These are phyloP conservation scores for Garra rufa DNA, from an alignment of 2,113 vertebrate genomes.

Conservation along the genomic window DNA sequence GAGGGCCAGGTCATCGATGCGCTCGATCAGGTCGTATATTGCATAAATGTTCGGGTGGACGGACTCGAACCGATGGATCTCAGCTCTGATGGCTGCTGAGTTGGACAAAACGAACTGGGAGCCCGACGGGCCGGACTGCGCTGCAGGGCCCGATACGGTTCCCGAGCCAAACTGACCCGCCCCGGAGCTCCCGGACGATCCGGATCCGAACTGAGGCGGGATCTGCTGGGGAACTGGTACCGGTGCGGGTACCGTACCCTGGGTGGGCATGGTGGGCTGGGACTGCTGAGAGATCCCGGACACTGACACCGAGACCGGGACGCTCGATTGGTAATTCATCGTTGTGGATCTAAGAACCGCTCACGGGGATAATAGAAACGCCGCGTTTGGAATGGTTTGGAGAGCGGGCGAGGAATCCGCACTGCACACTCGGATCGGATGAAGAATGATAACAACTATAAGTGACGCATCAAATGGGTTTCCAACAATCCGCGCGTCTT, in stretches of 20 bases:
- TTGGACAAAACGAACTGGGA: slow-evolving; percentile 91
- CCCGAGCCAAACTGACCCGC: slow-evolving; percentile 83
- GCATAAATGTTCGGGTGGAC: slow-evolving; percentile 97
- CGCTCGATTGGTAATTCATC: slow-evolving; percentile 83
- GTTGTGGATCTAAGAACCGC: slow-evolving; percentile 58
- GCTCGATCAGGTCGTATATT: slow-evolving; percentile 95
- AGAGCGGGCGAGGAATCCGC: slow-evolving; percentile 37
- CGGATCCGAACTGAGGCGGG: slow-evolving; percentile 82
- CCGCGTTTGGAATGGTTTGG: slow-evolving; percentile 36
- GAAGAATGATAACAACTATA: slow-evolving; percentile 49
- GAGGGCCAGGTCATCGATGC: slow-evolving; percentile 91
- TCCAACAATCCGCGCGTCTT: slow-evolving; percentile 74
- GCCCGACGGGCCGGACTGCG: slow-evolving; percentile 75
- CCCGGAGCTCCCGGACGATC: slow-evolving; percentile 79
- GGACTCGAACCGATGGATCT: slow-evolving; percentile 95
- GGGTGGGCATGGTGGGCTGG: slow-evolving; percentile 79
- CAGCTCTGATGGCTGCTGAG: slow-evolving; percentile 91
- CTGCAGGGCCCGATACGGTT: slow-evolving; percentile 77
- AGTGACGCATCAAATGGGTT: slow-evolving; percentile 70
- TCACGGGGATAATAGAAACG: slow-evolving; percentile 54
- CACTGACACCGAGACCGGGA: slow-evolving; percentile 73
- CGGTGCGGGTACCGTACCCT: slow-evolving; percentile 80
- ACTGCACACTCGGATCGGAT: slow-evolving; percentile 18
- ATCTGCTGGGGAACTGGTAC: slow-evolving; percentile 80
- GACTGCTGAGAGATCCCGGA: slow-evolving; percentile 80